Evolutionary conservation across 2,113 vertebrate species (phyloP).

Genomic region (Centropus bengalensis): DNA sequence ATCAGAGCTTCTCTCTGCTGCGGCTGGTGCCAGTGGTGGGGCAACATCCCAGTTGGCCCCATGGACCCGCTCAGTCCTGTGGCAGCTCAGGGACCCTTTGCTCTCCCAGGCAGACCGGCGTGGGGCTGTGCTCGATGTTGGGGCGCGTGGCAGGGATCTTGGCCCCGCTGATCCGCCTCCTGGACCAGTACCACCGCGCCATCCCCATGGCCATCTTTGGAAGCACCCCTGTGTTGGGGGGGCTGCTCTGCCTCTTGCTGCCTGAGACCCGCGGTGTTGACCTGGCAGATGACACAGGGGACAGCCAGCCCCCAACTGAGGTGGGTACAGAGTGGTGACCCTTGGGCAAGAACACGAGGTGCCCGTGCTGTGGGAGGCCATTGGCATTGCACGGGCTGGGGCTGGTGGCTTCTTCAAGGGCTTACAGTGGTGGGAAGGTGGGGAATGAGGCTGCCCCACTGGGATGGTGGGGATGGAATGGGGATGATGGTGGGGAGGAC

Average conservation of each 20-base stretch:
- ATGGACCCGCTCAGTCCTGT: fast-evolving
- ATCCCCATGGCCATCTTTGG: constrained; percentile 84
- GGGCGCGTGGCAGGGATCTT: constrained; percentile 81
- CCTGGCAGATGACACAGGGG: constrained; percentile 71
- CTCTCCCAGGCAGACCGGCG: constrained; percentile 80
- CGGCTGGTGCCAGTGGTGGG: not conserved
- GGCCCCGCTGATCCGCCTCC: constrained; percentile 80
- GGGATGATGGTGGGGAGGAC: not conserved
- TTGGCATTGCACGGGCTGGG: fast-evolving
- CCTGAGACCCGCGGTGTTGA: constrained; percentile 81
- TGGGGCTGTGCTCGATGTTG: constrained; percentile 81
- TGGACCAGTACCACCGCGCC: constrained; percentile 70
- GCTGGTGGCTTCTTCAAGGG: not conserved
- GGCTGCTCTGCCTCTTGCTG: constrained; percentile 76
- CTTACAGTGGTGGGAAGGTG: not conserved
- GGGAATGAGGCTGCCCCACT: fast-evolving
- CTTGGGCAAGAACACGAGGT: not conserved
- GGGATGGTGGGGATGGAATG: too few relatives aligned
- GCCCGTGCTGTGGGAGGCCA: fast-evolving
- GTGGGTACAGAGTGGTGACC: not conserved
- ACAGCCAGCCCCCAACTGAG: fast-evolving
- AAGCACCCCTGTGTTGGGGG: constrained; percentile 64
- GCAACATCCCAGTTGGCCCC: fast-evolving
- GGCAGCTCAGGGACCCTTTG: fast-evolving
- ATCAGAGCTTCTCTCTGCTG: fast-evolving